Conservation (phyloP, 1,140 invertebrate genomes). For the Euglossa dilemma region DNA sequence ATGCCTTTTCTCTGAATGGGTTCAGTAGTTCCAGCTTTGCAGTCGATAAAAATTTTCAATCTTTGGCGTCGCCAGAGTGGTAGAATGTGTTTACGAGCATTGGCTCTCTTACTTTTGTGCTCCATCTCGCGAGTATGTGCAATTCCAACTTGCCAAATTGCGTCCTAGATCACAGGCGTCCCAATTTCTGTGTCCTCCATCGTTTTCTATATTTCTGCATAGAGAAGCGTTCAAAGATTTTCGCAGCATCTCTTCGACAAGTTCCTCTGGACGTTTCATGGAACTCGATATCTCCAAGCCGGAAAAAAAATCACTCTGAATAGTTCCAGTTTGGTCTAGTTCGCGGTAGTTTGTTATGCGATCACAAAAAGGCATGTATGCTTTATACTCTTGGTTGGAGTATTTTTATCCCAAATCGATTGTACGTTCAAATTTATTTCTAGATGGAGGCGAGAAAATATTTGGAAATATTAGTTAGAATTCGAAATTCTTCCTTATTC, state of each 20-base stretch:
- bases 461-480: no score
- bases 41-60: constrained; percentile 15
- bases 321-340: constrained; percentile 8
- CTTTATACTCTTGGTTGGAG: neutral
- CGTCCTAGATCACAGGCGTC: constrained; percentile 44
- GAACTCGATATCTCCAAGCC: neutral
- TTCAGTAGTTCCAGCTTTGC: neutral
- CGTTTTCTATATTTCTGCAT: constrained; percentile 41
- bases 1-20: neutral
- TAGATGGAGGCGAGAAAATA: no score
- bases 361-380: neutral
- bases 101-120: constrained; percentile 20
- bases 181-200: constrained; percentile 45
- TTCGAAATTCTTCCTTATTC: neutral
- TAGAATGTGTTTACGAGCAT: constrained; percentile 36
- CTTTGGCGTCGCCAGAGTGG: constrained; percentile 26
- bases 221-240: constrained; percentile 19
- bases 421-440: neutral
- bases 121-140: constrained; percentile 24
- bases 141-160: constrained; percentile 48
- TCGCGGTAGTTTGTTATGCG: neutral
- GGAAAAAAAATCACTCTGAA: neutral
- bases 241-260: neutral
- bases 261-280: neutral
- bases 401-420: constrained; percentile 6